Base-by-base conservation (phyloP, 2,113 vertebrate species). In the Herpetotheres cachinnans region DNA sequence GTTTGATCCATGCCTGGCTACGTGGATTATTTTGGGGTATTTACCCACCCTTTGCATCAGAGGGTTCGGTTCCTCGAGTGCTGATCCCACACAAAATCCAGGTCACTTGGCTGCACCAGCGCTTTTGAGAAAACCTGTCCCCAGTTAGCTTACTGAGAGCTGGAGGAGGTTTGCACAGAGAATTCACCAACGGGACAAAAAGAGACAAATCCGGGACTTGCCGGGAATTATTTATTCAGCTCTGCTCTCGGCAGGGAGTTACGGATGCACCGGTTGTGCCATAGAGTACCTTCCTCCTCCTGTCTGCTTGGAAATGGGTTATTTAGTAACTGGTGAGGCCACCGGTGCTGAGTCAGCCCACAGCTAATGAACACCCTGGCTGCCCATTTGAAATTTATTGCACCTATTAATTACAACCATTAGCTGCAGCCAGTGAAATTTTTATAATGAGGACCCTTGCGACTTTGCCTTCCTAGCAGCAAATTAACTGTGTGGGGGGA, bases 381-480 rank as follows among this genome's bases (percentile, higher is more conserved):
- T 97, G 96, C 97, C 96, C 97, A 96, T 72, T 97, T 96, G 95
- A 94, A 98, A 97, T 94, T 97, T 96, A 95, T 95, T 93, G 97
- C 96, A 96, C 97, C 97, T 98, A 98, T 98, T 98, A 98, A 98
- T 98, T 97, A 97, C 97, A 96, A 94, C 93, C 92, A 97, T 96
- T 97, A 97, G 94, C 95, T 67, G 66, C 90, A 97, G 96, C 97
- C 96, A 91, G 96, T 95, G 97, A 97, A 97, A 97, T 96, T 97
- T 97, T 96, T 96, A 92, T 95, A 94, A 89, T 96, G 97, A 98
- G 95, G 97, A 94, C 94, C 97, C 97, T 92, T 66, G 97, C 36
- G 96, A 95, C 90, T 97, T 80, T 54, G 95, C 96, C 97, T 95
- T 78, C 80, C 93, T 26, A 47, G 94, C 96, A 96, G 96, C 97